Percentiles rank a stretch among this genome's conserved stretches.
Conservation (phyloP, 2,797 vertebrate genomes). For the Thalassophryne amazonica region DNA sequence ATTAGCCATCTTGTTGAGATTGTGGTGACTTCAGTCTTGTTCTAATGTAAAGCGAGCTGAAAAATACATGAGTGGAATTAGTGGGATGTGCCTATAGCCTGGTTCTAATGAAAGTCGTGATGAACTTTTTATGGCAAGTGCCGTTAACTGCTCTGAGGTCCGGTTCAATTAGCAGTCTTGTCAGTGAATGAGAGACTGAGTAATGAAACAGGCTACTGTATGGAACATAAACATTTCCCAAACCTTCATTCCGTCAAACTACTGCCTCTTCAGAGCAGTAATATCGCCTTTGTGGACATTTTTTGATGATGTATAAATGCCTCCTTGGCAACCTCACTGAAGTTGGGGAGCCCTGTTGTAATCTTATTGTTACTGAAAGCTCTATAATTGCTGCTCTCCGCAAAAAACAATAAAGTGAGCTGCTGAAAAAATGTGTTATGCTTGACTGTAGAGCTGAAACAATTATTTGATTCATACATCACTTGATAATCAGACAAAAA, state of each 20-base stretch:
- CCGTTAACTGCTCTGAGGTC: constrained; percentile 14
- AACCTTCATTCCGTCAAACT: constrained; percentile 16
- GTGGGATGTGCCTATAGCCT: background rate
- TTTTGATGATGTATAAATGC: constrained; percentile 30
- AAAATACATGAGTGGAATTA: constrained; percentile 42
- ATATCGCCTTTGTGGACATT: constrained; percentile 20
- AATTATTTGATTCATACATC: too few species aligned
- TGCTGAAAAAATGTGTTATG: too few species aligned
- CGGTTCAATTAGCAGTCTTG: constrained; percentile 11
- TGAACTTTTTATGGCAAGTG: constrained; percentile 31
- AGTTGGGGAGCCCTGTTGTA: constrained; percentile 28
- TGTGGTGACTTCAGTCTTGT: constrained; percentile 53
- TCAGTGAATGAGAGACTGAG: constrained; percentile 8
- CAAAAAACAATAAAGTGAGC: too few species aligned
- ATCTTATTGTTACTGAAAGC: constrained; percentile 38
- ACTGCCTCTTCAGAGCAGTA: constrained; percentile 8
- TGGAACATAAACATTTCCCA: constrained; percentile 6
- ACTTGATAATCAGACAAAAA: too few species aligned
- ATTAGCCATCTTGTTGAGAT: constrained; percentile 58
- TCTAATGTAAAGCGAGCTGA: constrained; percentile 62
- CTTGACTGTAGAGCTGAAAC: too few species aligned
- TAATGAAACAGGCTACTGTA: constrained; percentile 26
- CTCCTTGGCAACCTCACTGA: constrained; percentile 34
- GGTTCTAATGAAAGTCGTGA: constrained; percentile 28
- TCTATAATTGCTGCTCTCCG: too few species aligned